Base-by-base conservation (phyloP, 2,888 invertebrate genomes). In the Myopa testacea region DNA sequence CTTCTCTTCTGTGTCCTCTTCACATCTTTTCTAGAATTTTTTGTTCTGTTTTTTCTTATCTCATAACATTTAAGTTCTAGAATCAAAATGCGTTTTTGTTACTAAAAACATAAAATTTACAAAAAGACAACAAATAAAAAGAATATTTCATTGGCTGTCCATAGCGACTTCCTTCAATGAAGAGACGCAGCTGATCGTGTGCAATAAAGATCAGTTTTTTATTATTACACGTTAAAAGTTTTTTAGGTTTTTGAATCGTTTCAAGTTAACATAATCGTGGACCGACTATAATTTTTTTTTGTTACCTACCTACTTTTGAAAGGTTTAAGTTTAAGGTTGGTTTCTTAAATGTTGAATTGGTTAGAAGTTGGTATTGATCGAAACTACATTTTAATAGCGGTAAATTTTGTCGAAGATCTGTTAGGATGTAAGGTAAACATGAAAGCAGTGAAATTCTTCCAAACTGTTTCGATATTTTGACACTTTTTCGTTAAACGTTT, bases 71-170 rank as follows among this genome's bases (percentile, higher is more conserved):
- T 69, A 50, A 50, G 45, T 52, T 55, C 55, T 55, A 52, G 8
- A 45, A 50, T 55, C 52, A 52, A 50, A 71, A 71, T 71, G 70
- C 70, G 55, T 50, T 71, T 71, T 55, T 71, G 52, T 58, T 37
- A 19, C 6, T 5, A 19, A 62, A 62, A 26, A 7, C 19, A 19
- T n/a, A n/a, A 26, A 26, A 26, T n/a, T 62, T 10, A 26, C 8
- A 62, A 19, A 62, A 62, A 62, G 4, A 10, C 19, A 19, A 38
- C 19, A 55, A 14, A 50, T 55, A 71, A 71, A 71, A 71, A 34
- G 12, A 58, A 71, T 58, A 55, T 45, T 45, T 45, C 45, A 45
- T 45, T 45, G 10, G 19, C 6, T 60, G 6, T 60, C 45, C 52
- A 26, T 50, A 19, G 60, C 16, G 1, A 19, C 52, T 12, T 69